Conservation (phyloP, 2,888 invertebrate species). For the Teleogryllus oceanicus region DNA sequence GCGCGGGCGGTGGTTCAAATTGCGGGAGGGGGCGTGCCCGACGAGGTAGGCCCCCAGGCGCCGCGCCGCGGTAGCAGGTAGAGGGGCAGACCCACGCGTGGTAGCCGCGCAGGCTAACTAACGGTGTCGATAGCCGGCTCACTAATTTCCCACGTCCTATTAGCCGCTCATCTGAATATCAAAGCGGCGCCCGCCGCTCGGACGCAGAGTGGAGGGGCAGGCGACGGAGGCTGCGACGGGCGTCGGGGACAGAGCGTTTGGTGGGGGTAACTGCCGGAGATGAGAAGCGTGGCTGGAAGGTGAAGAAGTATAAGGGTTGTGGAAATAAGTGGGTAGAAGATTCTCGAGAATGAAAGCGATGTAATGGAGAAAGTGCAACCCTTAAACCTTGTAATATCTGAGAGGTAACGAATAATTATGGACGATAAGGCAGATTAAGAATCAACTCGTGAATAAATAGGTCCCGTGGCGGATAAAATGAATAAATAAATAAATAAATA, state of each 20-base stretch:
- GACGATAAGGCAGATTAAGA: too few species aligned
- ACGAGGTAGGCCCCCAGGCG: neutral
- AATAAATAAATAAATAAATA: too few species aligned
- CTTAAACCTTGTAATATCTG: too few species aligned
- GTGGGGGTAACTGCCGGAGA: neutral
- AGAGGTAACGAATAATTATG: too few species aligned
- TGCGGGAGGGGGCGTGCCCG: neutral
- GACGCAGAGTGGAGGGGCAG: neutral
- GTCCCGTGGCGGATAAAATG: too few species aligned
- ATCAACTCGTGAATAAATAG: too few species aligned
- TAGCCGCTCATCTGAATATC: constrained; percentile 18
- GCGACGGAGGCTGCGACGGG: too few species aligned
- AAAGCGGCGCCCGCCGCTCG: constrained; percentile 18
- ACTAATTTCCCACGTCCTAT: constrained; percentile 7
- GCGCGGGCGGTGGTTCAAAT: neutral
- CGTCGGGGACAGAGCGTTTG: too few species aligned
- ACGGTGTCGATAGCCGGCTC: neutral
- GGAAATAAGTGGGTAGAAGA: neutral
- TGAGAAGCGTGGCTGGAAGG: neutral
- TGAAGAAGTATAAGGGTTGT: neutral
- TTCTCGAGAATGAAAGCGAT: neutral
- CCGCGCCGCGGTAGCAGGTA: neutral
- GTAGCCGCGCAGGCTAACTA: neutral
- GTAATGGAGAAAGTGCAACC: too few species aligned
- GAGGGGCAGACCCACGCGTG: neutral